phyloP scores from a whole-genome alignment of 2,888 invertebrate species.

The Biston stratarius region DNA sequence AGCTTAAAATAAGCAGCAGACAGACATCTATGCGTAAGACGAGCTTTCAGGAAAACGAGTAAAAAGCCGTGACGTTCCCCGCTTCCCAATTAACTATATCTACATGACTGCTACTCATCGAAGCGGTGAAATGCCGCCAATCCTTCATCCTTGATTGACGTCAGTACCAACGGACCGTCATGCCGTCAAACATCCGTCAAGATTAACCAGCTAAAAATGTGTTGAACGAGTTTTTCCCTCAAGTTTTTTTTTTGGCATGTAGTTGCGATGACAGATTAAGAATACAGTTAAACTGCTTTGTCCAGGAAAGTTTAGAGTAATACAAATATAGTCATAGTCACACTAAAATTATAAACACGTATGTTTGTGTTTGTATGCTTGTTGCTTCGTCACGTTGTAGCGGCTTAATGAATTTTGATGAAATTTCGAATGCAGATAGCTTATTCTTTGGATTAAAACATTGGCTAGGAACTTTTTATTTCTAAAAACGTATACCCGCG shows the following conservation, averaged over 20 bases:
- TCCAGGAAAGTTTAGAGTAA: too few relatives aligned
- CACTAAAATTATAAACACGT: too few relatives aligned
- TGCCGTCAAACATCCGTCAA: slow-evolving; percentile 28
- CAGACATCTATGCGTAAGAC: neutral
- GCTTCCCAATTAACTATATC: slow-evolving; percentile 6
- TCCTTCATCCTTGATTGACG: slow-evolving; percentile 22
- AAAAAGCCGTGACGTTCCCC: neutral
- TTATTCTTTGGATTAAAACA: too few relatives aligned
- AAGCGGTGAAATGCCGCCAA: neutral
- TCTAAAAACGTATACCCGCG: too few relatives aligned
- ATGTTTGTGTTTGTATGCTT: too few relatives aligned
- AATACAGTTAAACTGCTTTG: neutral
- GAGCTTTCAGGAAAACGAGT: neutral
- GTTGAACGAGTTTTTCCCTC: slow-evolving; percentile 16
- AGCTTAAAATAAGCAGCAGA: too few relatives aligned
- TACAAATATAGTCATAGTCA: too few relatives aligned
- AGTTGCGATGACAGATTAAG: neutral
- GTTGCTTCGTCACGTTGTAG: too few relatives aligned
- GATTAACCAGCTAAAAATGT: slow-evolving; percentile 30
- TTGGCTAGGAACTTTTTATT: too few relatives aligned
- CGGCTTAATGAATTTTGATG: too few relatives aligned
- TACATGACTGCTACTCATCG: slow-evolving; percentile 7
- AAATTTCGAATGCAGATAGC: too few relatives aligned
- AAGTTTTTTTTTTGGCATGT: slow-evolving; percentile 11
- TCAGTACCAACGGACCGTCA: slow-evolving; percentile 21